These are phyloP conservation scores for Mesitornis unicolor DNA, from an alignment of 2,113 vertebrate genomes.

Conservation along the genomic window DNA sequence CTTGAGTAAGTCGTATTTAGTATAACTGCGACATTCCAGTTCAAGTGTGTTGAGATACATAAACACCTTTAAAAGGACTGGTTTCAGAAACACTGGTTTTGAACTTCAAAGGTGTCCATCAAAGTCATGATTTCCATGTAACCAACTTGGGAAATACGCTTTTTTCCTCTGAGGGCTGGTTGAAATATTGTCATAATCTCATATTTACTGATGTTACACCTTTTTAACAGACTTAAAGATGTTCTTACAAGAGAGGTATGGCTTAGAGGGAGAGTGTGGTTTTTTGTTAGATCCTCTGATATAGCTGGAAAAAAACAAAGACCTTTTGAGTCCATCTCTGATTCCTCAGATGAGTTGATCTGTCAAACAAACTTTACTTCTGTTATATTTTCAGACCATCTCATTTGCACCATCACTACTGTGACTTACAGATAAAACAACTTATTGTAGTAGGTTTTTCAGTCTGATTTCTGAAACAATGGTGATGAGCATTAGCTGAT, in stretches of 20 bases:
- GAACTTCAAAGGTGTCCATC: neutral
- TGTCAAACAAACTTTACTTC: neutral
- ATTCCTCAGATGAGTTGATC: neutral
- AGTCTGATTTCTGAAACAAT: neutral
- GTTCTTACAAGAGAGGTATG: neutral
- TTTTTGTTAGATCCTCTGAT: neutral
- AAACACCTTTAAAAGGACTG: neutral
- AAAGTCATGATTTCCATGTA: neutral
- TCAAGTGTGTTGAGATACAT: neutral
- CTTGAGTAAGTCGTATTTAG: neutral
- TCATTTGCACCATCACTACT: neutral
- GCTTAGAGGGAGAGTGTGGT: neutral
- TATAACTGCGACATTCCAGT: neutral
- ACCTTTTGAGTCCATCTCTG: neutral
- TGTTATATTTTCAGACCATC: neutral
- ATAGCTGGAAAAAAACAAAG: neutral
- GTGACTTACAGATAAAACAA: neutral
- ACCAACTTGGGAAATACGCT: neutral
- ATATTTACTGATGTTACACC: neutral
- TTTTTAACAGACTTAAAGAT: neutral
- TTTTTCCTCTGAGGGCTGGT: neutral
- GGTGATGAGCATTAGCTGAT: constrained; percentile 1
- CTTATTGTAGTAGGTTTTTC: neutral
- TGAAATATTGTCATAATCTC: neutral
- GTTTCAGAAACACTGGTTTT: neutral